phyloP scores from a whole-genome alignment of 1,140 invertebrate genomes.

The Steinernema feltiae region DNA sequence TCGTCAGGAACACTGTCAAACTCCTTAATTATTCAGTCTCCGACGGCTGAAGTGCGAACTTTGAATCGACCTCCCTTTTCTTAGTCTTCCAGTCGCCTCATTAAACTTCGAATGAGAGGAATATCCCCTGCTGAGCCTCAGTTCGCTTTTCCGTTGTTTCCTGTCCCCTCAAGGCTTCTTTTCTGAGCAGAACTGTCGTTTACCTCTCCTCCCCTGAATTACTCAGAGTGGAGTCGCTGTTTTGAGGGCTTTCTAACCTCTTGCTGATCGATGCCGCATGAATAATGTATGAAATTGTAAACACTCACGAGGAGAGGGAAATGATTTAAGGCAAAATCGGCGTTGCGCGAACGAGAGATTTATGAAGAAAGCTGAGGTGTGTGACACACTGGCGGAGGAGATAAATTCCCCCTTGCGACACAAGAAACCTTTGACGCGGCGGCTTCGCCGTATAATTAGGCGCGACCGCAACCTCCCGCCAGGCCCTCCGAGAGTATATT shows the following conservation, averaged over 20 bases:
- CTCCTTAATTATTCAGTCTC: not conserved
- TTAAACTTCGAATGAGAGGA: too few relatives aligned
- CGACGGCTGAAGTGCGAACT: not conserved
- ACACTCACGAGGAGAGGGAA: not conserved
- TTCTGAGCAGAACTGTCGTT: too few relatives aligned
- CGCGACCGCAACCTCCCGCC: constrained; percentile 6
- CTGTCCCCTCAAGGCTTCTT: too few relatives aligned
- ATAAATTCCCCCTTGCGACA: not conserved
- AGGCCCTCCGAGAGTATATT: constrained; percentile 13
- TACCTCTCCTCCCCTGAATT: too few relatives aligned
- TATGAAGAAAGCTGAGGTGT: constrained; percentile 3
- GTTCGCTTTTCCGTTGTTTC: too few relatives aligned
- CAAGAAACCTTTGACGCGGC: not conserved
- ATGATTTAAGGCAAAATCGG: constrained; percentile 1
- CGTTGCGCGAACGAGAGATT: not conserved
- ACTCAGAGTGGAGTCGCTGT: not conserved
- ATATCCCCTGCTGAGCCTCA: too few relatives aligned
- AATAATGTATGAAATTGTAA: constrained; percentile 11
- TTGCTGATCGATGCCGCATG: not conserved
- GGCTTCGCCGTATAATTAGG: not conserved
- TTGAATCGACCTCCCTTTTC: too few relatives aligned
- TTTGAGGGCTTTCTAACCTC: not conserved
- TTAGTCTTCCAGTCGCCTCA: too few relatives aligned
- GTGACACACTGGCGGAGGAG: not conserved
- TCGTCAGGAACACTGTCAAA: not conserved